Percentiles rank a stretch among this genome's conserved stretches.
These are phyloP conservation scores for Cotesia chilonis DNA, from an alignment of 1,140 invertebrate genomes.

Conservation along the genomic window DNA sequence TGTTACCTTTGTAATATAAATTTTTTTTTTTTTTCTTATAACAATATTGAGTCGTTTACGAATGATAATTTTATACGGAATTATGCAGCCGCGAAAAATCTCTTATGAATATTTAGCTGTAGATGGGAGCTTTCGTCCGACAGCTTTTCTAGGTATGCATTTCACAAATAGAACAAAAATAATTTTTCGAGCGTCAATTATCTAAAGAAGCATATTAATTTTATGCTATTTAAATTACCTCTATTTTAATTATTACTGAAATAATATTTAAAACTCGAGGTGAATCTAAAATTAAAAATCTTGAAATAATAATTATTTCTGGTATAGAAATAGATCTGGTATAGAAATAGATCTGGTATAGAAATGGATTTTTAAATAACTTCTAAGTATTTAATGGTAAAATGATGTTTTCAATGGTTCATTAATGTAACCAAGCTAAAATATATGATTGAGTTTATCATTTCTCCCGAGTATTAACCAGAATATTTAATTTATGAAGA, in stretches of 20 bases:
- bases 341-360: no score
- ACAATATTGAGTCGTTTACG: constrained; percentile 4
- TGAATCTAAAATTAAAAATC: no score
- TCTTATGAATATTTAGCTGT: constrained; percentile 33
- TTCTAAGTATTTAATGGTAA: no score
- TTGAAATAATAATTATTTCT: no score
- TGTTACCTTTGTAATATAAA: not conserved
- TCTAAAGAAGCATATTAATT: constrained; percentile 8
- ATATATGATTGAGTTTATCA: no score
- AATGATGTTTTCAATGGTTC: no score
- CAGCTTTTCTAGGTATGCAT: constrained; percentile 12
- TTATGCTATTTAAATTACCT: not conserved
- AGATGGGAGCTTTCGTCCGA: not conserved
- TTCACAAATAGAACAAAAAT: constrained; percentile 11
- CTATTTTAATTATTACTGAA: not conserved
- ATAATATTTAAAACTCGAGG: no score
- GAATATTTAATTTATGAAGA: no score
- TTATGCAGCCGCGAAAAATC: constrained; percentile 24
- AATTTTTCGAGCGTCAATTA: not conserved
- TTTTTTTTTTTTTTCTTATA: not conserved
- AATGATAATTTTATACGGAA: constrained; percentile 31
- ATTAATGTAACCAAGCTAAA: no score
- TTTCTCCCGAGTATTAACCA: no score
- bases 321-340: no score
- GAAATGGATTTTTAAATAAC: no score